Conservation (phyloP, 2,113 vertebrate species). For the Sander vitreus region DNA sequence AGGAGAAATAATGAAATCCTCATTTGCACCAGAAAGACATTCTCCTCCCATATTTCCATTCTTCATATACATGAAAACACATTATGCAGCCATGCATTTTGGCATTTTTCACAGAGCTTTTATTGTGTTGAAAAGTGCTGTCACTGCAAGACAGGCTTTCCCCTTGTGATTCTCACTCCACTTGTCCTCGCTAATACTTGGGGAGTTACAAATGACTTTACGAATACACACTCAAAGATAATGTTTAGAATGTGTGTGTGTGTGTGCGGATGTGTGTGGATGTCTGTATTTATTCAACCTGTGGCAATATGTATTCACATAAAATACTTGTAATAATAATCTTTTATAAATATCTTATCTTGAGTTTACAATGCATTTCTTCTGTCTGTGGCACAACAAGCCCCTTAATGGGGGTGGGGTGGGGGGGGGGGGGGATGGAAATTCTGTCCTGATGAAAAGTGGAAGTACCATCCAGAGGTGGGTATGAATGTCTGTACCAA, state of each 20-base stretch:
- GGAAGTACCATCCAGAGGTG: no score
- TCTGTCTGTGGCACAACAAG: neutral
- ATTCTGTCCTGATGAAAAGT: no score
- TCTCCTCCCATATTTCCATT: constrained; percentile 37
- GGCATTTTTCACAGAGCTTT: constrained; percentile 41
- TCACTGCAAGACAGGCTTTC: constrained; percentile 50
- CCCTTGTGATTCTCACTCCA: constrained; percentile 37
- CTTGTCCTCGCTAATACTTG: constrained; percentile 35
- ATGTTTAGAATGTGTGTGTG: neutral
- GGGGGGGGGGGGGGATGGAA: no score
- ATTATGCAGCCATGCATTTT: constrained; percentile 50
- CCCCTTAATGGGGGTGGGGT: neutral
- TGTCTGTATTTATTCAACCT: neutral
- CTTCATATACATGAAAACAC: constrained; percentile 48
- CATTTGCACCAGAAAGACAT: constrained; percentile 43
- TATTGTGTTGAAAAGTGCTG: constrained; percentile 66
- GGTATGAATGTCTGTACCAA: no score
- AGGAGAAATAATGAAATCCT: constrained; percentile 12
- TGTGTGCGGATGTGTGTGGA: neutral
- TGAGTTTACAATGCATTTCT: neutral
- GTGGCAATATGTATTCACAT: neutral
- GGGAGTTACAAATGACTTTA: constrained; percentile 41
- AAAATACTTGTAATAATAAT: neutral
- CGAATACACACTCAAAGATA: constrained; percentile 14
- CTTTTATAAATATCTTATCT: neutral